Percentiles rank a stretch among this genome's conserved stretches.
Evolutionary conservation across 2,797 vertebrate genomes (phyloP).

Genomic region (Rhabdophis nuchalis): DNA sequence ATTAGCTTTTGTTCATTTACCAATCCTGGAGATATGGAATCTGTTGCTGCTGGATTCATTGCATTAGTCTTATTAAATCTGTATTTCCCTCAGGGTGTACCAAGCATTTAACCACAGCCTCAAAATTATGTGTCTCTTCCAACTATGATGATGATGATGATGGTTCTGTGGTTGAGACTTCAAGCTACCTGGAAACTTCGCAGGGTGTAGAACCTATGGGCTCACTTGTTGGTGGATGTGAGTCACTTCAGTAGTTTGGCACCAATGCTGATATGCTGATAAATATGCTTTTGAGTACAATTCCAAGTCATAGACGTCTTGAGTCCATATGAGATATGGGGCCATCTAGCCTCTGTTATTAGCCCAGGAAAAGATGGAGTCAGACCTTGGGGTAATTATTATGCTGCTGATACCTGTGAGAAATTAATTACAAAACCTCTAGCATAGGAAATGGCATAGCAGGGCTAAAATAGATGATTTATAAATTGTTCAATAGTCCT

Average conservation of each 20-base stretch:
- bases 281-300: neutral
- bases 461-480: neutral
- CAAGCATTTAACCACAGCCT: neutral
- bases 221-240: neutral
- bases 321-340: neutral
- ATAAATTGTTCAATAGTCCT: neutral
- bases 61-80: neutral
- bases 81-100: neutral
- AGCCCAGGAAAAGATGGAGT: neutral
- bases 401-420: neutral
- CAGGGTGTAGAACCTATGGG: neutral
- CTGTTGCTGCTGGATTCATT: neutral
- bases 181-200: neutral
- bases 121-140: neutral
- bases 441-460: neutral
- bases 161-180: neutral
- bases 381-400: neutral
- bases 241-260: neutral
- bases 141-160: neutral
- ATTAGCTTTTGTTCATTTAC: neutral
- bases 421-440: neutral
- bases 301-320: neutral
- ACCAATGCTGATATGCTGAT: neutral
- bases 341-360: neutral
- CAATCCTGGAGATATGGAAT: neutral